Evolutionary conservation across 2,797 vertebrate species (phyloP), one percentile per base, ranked within the genome.

Genomic region (Chlorospingus flavigularis): DNA sequence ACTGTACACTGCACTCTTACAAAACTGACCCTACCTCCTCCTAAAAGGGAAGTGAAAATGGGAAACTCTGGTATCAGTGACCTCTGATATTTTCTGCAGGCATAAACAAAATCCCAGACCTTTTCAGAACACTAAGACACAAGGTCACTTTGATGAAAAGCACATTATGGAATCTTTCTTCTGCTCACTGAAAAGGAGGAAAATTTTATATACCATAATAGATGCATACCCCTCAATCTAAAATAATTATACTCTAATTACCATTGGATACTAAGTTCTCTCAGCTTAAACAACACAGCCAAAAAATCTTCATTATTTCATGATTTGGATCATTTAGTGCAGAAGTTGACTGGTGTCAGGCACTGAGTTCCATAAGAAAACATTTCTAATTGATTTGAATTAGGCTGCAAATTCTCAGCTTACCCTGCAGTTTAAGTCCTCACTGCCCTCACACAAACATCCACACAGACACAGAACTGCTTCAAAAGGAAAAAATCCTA

Each of bases 361-460:
- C 19, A 6, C 40, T 31, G 71, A 71, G 26, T 76, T 94, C 83
- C 45, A 0, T 63, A 92, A 85, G n/a, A 76, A 60, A 45, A 79
- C 18, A 33, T 77, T 93, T 63, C 63, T 87, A 79, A 89, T 50
- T 85, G 35, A 86, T 80, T 68, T 71, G 16, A 92, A 88, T 53
- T 54, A 51, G 40, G 47, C 43, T 73, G 5, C 21, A 68, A 61
- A 2, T 53, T 79, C 31, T 63, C 48, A n/a, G 16, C 16, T 79
- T 71, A 31, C 21, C 45, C 35, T 10, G 5, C 33, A 67, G 43
- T 12, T 61, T 43, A 51, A 80, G 68, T 55, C 31, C 57, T 80
- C 60, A 20, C 26, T 57, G 73, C 24, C 26, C 43, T 37, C 82
- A 73, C 37, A 70, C 18, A 74, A 21, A 17, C 3, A 7, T 12